Percentiles rank a stretch among this genome's conserved stretches.
phyloP scores from a whole-genome alignment of 1,140 invertebrate species.

The Drosophila nasuta region DNA sequence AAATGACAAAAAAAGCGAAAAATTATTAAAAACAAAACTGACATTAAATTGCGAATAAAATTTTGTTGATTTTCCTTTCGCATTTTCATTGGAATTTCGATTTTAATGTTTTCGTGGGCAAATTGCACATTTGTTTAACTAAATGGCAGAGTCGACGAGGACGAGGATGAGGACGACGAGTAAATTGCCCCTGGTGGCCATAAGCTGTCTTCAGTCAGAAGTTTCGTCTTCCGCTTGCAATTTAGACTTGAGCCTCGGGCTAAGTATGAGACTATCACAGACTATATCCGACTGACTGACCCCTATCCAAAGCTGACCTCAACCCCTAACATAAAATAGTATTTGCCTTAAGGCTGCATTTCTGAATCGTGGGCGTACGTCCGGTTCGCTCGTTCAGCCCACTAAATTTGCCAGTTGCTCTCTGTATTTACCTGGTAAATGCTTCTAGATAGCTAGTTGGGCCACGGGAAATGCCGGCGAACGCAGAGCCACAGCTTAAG shows the following conservation, averaged over 20 bases:
- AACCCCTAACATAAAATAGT: neutral
- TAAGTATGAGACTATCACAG: no score
- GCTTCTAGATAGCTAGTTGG: conserved; percentile 3
- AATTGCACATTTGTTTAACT: conserved; percentile 43
- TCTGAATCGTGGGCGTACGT: conserved; percentile 71
- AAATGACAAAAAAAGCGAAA: conserved; percentile 9
- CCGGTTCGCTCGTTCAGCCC: conserved; percentile 70
- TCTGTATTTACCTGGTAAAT: conserved; percentile 31
- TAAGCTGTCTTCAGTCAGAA: conserved; percentile 10
- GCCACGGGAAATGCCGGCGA: neutral
- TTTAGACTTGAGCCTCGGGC: conserved; percentile 23
- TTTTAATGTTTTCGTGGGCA: conserved; percentile 5
- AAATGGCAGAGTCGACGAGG: conserved; percentile 10
- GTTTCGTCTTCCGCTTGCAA: conserved; percentile 48
- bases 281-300: neutral
- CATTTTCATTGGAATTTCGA: neutral
- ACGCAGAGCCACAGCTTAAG: neutral
- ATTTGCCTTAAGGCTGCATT: conserved; percentile 15
- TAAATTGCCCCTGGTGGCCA: conserved; percentile 5
- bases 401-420: conserved; percentile 27
- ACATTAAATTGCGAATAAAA: conserved; percentile 49
- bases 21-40: conserved; percentile 18
- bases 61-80: conserved; percentile 27
- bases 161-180: neutral
- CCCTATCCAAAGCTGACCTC: neutral